Evolutionary conservation across 2,888 invertebrate species (phyloP).

Genomic region (Cerastis leucographa): DNA sequence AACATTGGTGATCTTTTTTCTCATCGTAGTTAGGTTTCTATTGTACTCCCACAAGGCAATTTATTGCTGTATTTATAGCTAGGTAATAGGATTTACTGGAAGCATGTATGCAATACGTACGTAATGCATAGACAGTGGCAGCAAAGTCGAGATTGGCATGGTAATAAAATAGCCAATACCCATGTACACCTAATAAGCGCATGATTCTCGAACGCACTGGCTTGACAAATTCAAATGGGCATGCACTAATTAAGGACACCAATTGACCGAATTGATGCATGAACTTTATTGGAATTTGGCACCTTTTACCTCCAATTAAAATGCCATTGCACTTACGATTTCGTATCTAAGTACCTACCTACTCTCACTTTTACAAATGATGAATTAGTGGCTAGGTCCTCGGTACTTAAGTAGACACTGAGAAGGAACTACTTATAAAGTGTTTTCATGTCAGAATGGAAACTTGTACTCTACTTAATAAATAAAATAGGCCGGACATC

Average conservation of each 20-base stretch:
- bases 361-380: constrained; percentile 1
- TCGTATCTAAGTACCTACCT: background rate
- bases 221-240: constrained; percentile 54
- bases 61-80: constrained; percentile 12
- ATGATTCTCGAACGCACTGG: constrained; percentile 32
- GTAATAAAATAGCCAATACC: constrained; percentile 1
- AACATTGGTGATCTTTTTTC: background rate
- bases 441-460: background rate
- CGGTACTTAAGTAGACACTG: background rate
- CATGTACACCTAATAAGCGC: constrained; percentile 4
- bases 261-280: constrained; percentile 58
- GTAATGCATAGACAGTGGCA: background rate
- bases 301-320: constrained; percentile 20
- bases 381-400: background rate
- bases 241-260: constrained; percentile 55
- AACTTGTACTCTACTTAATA: background rate
- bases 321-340: background rate
- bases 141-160: constrained; percentile 14
- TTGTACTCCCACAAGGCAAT: background rate
- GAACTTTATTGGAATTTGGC: constrained; percentile 37
- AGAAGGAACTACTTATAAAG: background rate
- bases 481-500: background rate
- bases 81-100: constrained; percentile 43
- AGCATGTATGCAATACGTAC: background rate
- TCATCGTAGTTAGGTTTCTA: background rate